Conservation (phyloP, 92 coral and sea anemone species). For the Hydrozoanthus gracilis region DNA sequence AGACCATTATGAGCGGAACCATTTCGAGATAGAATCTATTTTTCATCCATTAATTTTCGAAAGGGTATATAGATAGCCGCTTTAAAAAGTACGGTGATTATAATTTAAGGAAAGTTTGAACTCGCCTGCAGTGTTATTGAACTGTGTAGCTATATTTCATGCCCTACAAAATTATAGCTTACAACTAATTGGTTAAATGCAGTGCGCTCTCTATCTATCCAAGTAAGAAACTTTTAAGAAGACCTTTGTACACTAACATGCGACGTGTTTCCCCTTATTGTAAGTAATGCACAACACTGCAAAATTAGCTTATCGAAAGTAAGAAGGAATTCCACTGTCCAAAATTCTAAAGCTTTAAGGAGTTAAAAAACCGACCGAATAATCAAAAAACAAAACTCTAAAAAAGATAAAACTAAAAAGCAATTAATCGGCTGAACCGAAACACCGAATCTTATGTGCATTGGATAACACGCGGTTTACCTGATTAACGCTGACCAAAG, state of each 20-base stretch:
- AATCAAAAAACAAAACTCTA: background rate
- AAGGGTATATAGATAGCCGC: too few species aligned
- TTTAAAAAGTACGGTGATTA: too few species aligned
- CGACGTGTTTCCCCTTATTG: background rate
- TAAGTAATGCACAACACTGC: background rate
- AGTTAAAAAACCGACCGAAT: background rate
- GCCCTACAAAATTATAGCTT: too few species aligned
- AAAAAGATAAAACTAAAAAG: background rate
- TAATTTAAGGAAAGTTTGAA: too few species aligned
- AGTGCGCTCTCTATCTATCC: too few species aligned
- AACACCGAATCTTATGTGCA: background rate
- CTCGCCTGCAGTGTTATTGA: too few species aligned
- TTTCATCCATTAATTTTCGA: too few species aligned
- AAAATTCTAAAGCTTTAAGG: background rate
- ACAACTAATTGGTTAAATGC: too few species aligned
- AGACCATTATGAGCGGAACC: too few species aligned
- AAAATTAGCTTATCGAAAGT: conserved; percentile 2
- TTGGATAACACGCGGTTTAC: conserved; percentile 3
- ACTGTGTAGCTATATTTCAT: too few species aligned
- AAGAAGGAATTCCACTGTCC: background rate
- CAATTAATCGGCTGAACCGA: background rate
- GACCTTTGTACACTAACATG: background rate
- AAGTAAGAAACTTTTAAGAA: background rate
- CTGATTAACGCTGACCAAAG: background rate
- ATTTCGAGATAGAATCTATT: too few species aligned